These are phyloP conservation scores for Microcebus lehilahytsara DNA, from an alignment of 2,113 vertebrate genomes.

Conservation along the genomic window DNA sequence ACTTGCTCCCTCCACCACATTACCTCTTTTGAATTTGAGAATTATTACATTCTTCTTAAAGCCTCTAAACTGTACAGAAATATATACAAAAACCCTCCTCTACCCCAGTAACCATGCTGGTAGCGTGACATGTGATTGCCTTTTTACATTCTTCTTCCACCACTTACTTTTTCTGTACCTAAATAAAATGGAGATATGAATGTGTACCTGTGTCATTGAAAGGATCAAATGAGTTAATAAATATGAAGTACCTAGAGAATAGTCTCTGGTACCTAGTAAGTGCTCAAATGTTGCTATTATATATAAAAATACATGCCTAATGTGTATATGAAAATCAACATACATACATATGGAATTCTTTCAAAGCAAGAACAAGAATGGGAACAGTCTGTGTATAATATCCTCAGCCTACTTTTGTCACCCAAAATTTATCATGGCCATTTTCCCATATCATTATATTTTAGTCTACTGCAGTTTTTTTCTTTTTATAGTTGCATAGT, in stretches of 20 bases:
- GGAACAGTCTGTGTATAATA: background rate
- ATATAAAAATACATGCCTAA: background rate
- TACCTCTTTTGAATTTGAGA: background rate
- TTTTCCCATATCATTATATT: background rate
- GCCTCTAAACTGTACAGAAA: background rate
- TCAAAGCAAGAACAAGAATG: background rate
- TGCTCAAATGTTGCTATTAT: background rate
- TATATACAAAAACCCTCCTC: background rate
- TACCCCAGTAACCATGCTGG: background rate
- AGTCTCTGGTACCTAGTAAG: background rate
- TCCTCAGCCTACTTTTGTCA: background rate
- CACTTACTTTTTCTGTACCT: background rate
- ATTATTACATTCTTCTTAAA: background rate
- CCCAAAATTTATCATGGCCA: background rate
- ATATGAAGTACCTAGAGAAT: background rate
- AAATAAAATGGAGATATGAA: background rate
- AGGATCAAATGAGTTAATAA: background rate
- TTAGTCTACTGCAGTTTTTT: background rate
- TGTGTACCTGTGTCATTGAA: background rate
- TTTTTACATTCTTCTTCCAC: background rate
- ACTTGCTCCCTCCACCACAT: background rate
- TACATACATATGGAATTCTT: background rate
- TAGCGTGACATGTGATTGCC: background rate
- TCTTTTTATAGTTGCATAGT: background rate
- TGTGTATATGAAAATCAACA: background rate